Percentiles rank a stretch among this genome's conserved stretches.
Conservation (phyloP, 1,140 invertebrate genomes). For the Rhyzopertha dominica region DNA sequence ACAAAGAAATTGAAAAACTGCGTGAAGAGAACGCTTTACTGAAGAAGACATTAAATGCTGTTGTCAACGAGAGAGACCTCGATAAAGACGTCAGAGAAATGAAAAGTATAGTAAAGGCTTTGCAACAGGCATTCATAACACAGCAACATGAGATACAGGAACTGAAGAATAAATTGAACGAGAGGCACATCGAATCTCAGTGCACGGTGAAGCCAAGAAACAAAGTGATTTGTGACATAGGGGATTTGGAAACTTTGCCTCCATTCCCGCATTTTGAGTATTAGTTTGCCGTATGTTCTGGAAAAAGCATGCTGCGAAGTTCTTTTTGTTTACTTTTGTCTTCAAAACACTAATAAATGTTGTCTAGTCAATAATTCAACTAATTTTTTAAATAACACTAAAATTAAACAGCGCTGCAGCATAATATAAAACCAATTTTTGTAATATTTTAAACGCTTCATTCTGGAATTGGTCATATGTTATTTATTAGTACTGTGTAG, state of each 20-base stretch:
- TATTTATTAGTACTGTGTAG: too few species aligned
- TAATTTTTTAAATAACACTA: too few species aligned
- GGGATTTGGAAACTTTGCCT: slow-evolving; percentile 29
- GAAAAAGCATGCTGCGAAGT: too few species aligned
- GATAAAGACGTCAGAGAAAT: slow-evolving; percentile 25
- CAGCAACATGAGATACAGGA: slow-evolving; percentile 28
- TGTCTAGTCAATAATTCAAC: too few species aligned
- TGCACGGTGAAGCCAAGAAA: slow-evolving; percentile 9
- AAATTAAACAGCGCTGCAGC: too few species aligned
- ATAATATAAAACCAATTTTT: too few species aligned
- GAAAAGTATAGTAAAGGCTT: slow-evolving; percentile 18
- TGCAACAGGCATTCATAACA: slow-evolving; percentile 10
- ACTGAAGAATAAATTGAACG: slow-evolving; percentile 24
- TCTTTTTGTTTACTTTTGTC: too few species aligned
- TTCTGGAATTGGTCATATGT: too few species aligned
- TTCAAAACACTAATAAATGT: too few species aligned
- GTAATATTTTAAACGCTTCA: too few species aligned
- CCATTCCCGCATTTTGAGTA: slow-evolving; percentile 34
- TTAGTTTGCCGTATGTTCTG: too few species aligned
- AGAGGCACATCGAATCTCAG: slow-evolving; percentile 21
- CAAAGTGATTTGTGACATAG: slow-evolving; percentile 22
- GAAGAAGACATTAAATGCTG: slow-evolving; percentile 16
- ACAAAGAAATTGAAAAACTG: slow-evolving; percentile 22
- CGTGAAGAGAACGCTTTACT: slow-evolving; percentile 28
- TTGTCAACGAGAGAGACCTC: slow-evolving; percentile 16